phyloP scores from a whole-genome alignment of 2,797 vertebrate genomes.

The Pogoniulus pusillus region DNA sequence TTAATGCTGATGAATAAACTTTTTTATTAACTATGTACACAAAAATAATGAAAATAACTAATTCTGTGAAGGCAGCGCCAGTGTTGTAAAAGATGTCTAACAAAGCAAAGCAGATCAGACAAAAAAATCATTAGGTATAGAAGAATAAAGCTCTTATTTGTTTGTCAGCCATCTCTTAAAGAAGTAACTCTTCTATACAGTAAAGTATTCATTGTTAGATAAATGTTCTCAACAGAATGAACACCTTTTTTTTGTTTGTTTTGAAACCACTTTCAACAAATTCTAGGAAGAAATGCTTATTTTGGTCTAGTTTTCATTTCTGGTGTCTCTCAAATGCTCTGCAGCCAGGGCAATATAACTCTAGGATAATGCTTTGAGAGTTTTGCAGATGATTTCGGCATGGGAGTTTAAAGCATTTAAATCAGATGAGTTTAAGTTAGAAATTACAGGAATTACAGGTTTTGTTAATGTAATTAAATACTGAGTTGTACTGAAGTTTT shows the following conservation, averaged over 20 bases:
- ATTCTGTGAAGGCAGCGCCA: not conserved
- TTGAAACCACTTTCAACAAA: constrained; percentile 56
- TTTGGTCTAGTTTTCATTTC: not conserved
- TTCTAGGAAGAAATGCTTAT: not conserved
- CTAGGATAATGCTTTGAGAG: not conserved
- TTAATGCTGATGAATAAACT: not conserved
- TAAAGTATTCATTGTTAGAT: not conserved
- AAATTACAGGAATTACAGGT: not conserved
- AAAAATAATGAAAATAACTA: not conserved
- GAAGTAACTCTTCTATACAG: not conserved
- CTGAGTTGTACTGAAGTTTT: not conserved
- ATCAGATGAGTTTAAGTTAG: not conserved
- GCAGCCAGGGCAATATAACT: not conserved
- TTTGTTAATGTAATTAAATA: not conserved
- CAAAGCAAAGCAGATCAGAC: not conserved
- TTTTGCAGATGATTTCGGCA: not conserved
- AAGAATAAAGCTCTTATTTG: not conserved
- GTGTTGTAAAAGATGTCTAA: not conserved
- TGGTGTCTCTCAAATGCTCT: not conserved
- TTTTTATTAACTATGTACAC: not conserved
- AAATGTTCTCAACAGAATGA: not conserved
- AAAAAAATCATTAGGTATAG: not conserved
- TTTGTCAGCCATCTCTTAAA: not conserved
- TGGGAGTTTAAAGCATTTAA: not conserved
- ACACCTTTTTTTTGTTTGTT: not conserved